Percentiles rank a stretch among this genome's conserved stretches.
Evolutionary conservation across 2,888 invertebrate genomes (phyloP).

Genomic region (Cephus pulcher): DNA sequence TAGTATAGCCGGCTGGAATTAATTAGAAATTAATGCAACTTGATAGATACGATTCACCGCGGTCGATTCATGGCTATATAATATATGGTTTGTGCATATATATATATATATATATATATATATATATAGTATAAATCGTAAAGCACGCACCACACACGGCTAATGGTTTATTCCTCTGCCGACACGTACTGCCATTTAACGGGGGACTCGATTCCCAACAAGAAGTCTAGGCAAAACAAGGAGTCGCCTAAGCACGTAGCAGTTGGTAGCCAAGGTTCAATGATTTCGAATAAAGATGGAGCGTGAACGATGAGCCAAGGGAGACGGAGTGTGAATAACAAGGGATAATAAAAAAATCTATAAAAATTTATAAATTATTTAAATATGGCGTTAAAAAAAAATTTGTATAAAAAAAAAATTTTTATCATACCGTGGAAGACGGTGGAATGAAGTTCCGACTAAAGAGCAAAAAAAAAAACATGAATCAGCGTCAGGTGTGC

Average conservation of each 20-base stretch:
- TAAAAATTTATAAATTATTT: too few relatives aligned
- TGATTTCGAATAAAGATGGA: not conserved
- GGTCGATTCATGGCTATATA: not conserved
- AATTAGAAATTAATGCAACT: constrained; percentile 5
- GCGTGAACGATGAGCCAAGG: not conserved
- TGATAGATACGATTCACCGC: not conserved
- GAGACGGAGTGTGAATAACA: not conserved
- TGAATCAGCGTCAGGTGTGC: not conserved
- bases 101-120: constrained; percentile 6
- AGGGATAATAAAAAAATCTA: not conserved
- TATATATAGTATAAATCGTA: constrained; percentile 4
- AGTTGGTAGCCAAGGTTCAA: not conserved
- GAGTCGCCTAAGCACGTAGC: not conserved
- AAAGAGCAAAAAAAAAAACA: not conserved
- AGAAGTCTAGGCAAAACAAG: not conserved
- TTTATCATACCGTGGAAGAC: not conserved
- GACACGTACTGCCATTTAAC: not conserved
- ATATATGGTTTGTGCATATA: constrained; percentile 6
- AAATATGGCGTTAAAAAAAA: too few relatives aligned
- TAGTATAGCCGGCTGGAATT: not conserved
- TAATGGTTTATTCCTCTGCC: not conserved
- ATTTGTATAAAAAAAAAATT: not conserved
- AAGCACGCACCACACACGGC: not conserved
- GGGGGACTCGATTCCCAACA: not conserved
- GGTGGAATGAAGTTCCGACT: not conserved